phyloP scores from a whole-genome alignment of 2,113 vertebrate species.

The Gymnarchus niloticus region DNA sequence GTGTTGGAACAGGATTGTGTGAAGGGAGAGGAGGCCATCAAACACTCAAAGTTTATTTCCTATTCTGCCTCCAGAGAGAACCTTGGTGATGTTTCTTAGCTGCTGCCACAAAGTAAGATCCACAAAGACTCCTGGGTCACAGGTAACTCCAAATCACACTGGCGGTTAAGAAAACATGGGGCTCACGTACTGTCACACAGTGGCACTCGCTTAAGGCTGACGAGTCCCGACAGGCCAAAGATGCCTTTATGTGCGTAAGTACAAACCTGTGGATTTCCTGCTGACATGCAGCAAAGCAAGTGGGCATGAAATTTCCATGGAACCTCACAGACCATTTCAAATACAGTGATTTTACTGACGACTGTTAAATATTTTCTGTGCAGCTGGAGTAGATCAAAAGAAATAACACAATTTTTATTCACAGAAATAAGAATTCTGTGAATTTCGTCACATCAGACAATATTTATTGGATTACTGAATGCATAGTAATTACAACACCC shows the following conservation, averaged over 20 bases:
- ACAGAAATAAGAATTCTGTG: background rate
- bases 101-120: background rate
- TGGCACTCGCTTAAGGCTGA: background rate
- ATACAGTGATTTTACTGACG: background rate
- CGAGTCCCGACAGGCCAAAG: background rate
- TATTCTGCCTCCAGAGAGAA: background rate
- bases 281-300: constrained; percentile 11
- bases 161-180: no score
- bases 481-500: background rate
- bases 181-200: no score
- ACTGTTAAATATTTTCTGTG: background rate
- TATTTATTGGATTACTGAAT: background rate
- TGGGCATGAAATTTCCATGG: background rate
- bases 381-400: background rate
- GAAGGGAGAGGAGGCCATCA: background rate
- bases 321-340: background rate
- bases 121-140: background rate
- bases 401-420: background rate
- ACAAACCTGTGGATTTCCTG: background rate
- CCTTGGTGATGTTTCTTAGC: background rate
- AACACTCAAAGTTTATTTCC: background rate
- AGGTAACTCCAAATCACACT: background rate
- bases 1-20: background rate
- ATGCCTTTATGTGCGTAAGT: background rate
- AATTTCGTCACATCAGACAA: background rate